Conservation (phyloP, 2,888 invertebrate genomes). For the Drosophila eohydei region DNA sequence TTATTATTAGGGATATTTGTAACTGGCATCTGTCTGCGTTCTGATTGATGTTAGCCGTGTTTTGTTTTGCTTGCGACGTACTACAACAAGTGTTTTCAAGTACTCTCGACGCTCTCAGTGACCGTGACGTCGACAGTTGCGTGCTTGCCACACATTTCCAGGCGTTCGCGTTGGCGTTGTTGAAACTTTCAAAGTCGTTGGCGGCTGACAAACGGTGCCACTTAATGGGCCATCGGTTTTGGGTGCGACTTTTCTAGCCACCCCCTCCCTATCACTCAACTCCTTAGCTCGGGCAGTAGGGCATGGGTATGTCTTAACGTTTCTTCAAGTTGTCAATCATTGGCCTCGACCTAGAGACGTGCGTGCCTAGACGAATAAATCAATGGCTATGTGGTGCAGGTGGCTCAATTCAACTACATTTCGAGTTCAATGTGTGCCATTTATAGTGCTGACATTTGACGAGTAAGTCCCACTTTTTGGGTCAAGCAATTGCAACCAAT, state of each 20-base stretch:
- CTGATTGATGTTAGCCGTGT: conserved; percentile 56
- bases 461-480: conserved; percentile 13
- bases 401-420: conserved; percentile 42
- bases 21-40: conserved; percentile 46
- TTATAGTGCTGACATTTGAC: conserved; percentile 34
- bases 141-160: conserved; percentile 65
- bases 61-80: conserved; percentile 39
- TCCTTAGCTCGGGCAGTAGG: background rate
- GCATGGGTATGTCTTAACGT: conserved; percentile 28
- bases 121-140: conserved; percentile 54
- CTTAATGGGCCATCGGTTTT: conserved; percentile 47
- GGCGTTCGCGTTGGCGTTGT: conserved; percentile 45
- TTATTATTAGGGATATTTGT: conserved; percentile 16
- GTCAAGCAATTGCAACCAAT: conserved; percentile 23
- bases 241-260: conserved; percentile 63
- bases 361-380: conserved; percentile 64
- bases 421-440: conserved; percentile 32
- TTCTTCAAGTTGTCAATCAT: conserved; percentile 42
- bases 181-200: conserved; percentile 69
- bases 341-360: conserved; percentile 72
- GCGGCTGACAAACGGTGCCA: conserved; percentile 63
- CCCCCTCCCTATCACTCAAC: background rate
- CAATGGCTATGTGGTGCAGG: conserved; percentile 41
- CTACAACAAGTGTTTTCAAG: conserved; percentile 75
- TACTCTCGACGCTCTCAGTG: conserved; percentile 34